A percentile compares a stretch with the other conserved stretches of the same genome.
Evolutionary conservation across 1,140 invertebrate genomes (phyloP).

Genomic region (Anastatus disparis): DNA sequence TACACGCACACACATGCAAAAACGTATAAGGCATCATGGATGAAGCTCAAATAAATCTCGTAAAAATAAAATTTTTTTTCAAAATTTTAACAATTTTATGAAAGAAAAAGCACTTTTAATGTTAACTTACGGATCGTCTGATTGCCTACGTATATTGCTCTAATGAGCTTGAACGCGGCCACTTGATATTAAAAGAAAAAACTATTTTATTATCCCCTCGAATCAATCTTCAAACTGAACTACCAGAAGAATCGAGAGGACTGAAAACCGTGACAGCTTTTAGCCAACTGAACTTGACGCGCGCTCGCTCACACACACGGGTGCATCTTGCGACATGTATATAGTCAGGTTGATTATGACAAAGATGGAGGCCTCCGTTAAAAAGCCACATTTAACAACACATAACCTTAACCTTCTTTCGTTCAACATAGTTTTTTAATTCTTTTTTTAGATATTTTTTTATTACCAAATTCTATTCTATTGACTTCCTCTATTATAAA

Average conservation of each 20-base stretch:
- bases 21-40: too few relatives aligned
- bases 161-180: background rate
- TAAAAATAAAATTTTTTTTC: conserved; percentile 8
- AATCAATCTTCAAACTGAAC: background rate
- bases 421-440: too few relatives aligned
- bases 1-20: background rate
- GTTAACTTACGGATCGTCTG: background rate
- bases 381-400: background rate
- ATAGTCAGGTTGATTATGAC: background rate
- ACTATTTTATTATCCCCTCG: too few relatives aligned
- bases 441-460: too few relatives aligned
- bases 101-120: background rate
- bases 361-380: conserved; percentile 18
- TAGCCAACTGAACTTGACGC: conserved; percentile 8
- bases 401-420: conserved; percentile 18
- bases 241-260: background rate
- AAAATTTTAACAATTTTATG: background rate
- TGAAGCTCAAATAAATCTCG: background rate
- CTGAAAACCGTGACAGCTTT: conserved; percentile 22
- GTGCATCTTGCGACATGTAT: too few relatives aligned
- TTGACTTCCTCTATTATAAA: too few relatives aligned
- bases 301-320: background rate
- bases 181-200: background rate
- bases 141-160: too few relatives aligned
- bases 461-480: too few relatives aligned